A percentile compares a stretch with the other conserved stretches of the same genome.
Conservation (phyloP, 2,113 vertebrate species). For the Salminus brasiliensis region DNA sequence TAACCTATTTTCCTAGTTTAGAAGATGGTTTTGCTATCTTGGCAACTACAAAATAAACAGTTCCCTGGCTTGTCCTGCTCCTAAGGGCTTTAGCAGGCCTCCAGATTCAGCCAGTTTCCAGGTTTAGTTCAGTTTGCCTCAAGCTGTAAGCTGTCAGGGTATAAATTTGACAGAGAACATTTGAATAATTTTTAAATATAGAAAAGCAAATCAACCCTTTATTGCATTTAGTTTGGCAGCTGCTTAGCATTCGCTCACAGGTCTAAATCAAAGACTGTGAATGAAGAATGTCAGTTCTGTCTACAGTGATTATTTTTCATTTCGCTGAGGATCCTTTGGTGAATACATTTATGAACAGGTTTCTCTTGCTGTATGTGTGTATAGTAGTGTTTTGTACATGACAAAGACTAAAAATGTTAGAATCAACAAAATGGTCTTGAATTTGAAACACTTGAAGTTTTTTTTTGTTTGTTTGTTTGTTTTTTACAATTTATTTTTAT, state of each 20-base stretch:
- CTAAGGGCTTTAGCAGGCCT: background rate
- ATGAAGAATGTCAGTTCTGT: background rate
- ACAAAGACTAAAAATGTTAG: too few relatives aligned
- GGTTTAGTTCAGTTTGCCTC: background rate
- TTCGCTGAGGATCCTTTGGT: too few relatives aligned
- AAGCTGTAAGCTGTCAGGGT: background rate
- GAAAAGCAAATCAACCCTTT: slow-evolving; percentile 2
- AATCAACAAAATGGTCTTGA: too few relatives aligned
- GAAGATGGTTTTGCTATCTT: background rate
- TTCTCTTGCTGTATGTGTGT: too few relatives aligned
- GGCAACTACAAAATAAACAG: slow-evolving; percentile 26
- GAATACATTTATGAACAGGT: too few relatives aligned
- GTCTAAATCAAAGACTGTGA: background rate
- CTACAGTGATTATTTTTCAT: background rate
- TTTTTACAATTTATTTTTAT: too few relatives aligned
- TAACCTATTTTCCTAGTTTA: background rate
- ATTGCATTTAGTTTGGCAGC: background rate
- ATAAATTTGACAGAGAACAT: background rate
- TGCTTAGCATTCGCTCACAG: background rate
- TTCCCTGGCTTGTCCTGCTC: background rate
- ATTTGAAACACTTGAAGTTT: too few relatives aligned
- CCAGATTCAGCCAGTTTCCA: background rate
- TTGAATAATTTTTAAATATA: slow-evolving; percentile 28
- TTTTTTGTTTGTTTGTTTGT: too few relatives aligned
- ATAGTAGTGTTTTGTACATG: too few relatives aligned